Evolutionary conservation across 2,888 invertebrate genomes (phyloP), one percentile per base, ranked within the genome.

Genomic region (Trypoxylon attenuatum): DNA sequence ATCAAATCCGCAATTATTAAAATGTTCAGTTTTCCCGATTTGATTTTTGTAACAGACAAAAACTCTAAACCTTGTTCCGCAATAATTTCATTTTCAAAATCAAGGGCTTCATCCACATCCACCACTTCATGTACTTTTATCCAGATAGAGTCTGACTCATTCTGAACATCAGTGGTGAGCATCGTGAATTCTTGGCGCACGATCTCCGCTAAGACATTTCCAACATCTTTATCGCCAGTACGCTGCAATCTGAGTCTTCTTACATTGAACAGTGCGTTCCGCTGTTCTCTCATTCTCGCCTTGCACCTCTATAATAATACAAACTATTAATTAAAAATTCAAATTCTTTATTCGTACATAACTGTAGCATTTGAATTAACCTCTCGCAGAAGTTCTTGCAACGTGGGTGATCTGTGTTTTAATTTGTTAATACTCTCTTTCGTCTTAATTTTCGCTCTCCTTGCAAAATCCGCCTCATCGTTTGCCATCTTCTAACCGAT

Each of bases 311-410:
- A 13, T 1, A 38, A 76, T 42, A 23, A 38, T 1, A 4, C 46
- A n/a, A 25, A 29, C 47, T 41, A 6, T 6, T 18, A 18, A 41
- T 19, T 16, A 2, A 2, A 27, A 13, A 5, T n/a, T 22, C 13
- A 22, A 19, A 2, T 27, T 47, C 29, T 27, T 25, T 15, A 18
- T n/a, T 49, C 46, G 15, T 33, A 25, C 5, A 10, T 33, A 13
- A 33, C 10, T 33, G 13, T 8, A 33, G 13, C 4, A 33, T 10
- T n/a, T 10, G 13, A 13, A 0, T 70, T 77, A 83, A 87, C 88
- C 86, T 88, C 81, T 78, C 88, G 77, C 6, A 88, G 66, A 27
- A 86, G 75, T 60, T 87, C 86, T 57, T 84, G 84, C 23, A 88
- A 73, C 65, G 85, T 86, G 0, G 87, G 87, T 1, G 87, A 87